Conservation (phyloP, 2,797 vertebrate species). For the Fratercula arctica region DNA sequence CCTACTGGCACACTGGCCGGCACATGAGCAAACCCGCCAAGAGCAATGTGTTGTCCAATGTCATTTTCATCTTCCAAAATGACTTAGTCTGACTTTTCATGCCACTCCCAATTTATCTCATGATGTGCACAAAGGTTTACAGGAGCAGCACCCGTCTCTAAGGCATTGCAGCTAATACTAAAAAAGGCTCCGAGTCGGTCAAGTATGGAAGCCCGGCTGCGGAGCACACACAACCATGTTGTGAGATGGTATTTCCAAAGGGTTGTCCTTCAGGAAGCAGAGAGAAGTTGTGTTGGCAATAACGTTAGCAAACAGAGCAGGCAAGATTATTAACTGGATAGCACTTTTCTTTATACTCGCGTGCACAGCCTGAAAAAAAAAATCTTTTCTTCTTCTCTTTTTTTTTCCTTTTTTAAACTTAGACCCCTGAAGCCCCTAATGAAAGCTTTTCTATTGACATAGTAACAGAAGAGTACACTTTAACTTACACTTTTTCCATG, state of each 20-base stretch:
- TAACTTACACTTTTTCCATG: conserved; percentile 54
- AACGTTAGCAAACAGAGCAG: not conserved
- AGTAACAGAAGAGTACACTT: conserved; percentile 63
- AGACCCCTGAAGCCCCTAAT: conserved; percentile 25
- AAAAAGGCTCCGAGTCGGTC: not conserved
- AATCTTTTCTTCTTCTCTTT: not conserved
- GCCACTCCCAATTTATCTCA: conserved; percentile 35
- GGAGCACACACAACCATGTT: not conserved
- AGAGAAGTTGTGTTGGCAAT: not conserved
- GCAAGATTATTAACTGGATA: not conserved
- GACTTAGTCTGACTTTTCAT: conserved; percentile 41
- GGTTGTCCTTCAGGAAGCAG: not conserved
- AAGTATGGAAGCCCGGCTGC: not conserved
- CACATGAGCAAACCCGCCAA: not conserved
- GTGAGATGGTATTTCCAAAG: not conserved
- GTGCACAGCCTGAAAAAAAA: not conserved
- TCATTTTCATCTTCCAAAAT: conserved; percentile 32
- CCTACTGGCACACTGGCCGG: not conserved
- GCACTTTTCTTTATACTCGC: not conserved
- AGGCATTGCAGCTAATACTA: not conserved
- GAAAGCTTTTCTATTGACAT: conserved; percentile 55
- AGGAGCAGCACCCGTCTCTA: not conserved
- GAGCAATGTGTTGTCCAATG: conserved; percentile 3
- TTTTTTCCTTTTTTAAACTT: not conserved
- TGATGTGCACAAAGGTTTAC: not conserved